Conservation (phyloP, 1,140 invertebrate species). For the Mesaphorura yosii region DNA sequence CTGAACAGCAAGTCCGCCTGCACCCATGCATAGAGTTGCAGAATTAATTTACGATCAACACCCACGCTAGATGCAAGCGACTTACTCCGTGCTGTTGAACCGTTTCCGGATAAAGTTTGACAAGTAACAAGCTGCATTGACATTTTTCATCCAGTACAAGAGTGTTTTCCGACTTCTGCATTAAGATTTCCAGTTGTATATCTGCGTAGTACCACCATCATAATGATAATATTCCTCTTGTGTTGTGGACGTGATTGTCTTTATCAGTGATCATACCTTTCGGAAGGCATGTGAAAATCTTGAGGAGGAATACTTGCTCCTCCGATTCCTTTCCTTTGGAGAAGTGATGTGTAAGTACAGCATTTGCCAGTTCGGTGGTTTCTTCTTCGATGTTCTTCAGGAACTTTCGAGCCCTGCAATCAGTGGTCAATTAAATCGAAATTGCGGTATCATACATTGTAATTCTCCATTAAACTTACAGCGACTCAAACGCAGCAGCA, state of each 20-base stretch:
- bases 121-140: conserved; percentile 24
- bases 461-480: conserved; percentile 37
- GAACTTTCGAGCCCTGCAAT: conserved; percentile 47
- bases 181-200: conserved; percentile 24
- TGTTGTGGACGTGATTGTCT: too few relatives aligned
- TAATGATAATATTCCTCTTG: too few relatives aligned
- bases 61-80: conserved; percentile 4
- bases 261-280: conserved; percentile 23
- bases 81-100: conserved; percentile 21
- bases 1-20: conserved; percentile 23
- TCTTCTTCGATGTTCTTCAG: conserved; percentile 39
- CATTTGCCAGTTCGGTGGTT: conserved; percentile 20
- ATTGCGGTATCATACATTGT: neutral
- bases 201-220: conserved; percentile 7
- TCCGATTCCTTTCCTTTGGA: conserved; percentile 16
- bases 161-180: conserved; percentile 19
- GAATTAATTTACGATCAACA: too few relatives aligned
- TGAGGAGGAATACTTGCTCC: conserved; percentile 20
- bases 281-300: conserved; percentile 17
- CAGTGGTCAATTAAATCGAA: conserved; percentile 6
- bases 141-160: conserved; percentile 23
- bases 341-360: conserved; percentile 20
- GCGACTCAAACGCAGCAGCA: conserved; percentile 63
- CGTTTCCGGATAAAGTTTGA: conserved; percentile 28
- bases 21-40: too few relatives aligned